phyloP scores from a whole-genome alignment of 2,113 vertebrate genomes.

The Dromiciops gliroides region DNA sequence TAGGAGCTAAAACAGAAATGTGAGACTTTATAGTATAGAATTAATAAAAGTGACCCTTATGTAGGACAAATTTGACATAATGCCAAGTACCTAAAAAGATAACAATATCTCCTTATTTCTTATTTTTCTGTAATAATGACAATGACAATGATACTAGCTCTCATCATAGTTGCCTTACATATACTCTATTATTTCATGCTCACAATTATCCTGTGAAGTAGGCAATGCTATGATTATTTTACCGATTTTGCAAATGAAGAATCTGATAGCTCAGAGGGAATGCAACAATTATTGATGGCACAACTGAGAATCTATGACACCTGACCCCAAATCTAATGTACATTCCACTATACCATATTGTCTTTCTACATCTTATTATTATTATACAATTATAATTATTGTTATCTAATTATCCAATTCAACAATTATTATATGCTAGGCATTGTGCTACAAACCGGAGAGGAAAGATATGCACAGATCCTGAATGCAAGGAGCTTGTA shows the following conservation, averaged over 20 bases:
- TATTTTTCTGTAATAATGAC: not conserved
- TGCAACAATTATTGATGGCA: not conserved
- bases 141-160: not conserved
- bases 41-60: constrained; percentile 24
- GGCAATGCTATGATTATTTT: not conserved
- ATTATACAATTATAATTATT: too few species aligned
- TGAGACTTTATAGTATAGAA: constrained; percentile 23
- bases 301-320: not conserved
- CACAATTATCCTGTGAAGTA: not conserved
- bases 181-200: not conserved
- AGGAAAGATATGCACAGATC: not conserved
- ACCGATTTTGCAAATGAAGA: not conserved
- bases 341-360: not conserved
- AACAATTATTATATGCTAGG: not conserved
- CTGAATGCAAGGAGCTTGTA: not conserved
- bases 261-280: not conserved
- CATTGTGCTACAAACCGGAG: not conserved
- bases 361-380: not conserved
- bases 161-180: not conserved
- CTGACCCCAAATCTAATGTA: not conserved
- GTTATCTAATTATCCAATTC: too few species aligned
- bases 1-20: constrained; percentile 40
- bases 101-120: not conserved
- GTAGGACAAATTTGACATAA: constrained; percentile 38
- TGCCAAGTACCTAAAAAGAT: constrained; percentile 33